Evolutionary conservation across 2,797 vertebrate species (phyloP), one percentile per base, ranked within the genome.

Genomic region (Danio jaintianensis): DNA sequence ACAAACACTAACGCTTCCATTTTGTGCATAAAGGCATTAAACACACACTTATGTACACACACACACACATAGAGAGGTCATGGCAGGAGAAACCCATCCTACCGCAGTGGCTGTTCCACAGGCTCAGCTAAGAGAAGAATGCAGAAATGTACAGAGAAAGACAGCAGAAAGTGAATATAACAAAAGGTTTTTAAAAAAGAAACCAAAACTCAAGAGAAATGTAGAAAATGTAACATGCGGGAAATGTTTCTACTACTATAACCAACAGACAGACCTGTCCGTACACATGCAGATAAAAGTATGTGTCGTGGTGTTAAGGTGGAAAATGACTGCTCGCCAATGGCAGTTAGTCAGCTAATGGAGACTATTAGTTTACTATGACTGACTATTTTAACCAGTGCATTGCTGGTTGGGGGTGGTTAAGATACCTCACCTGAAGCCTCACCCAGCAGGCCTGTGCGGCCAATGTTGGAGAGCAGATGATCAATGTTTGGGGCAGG

Each of bases 401-500:
- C 10, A 50, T 4, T n/a, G 52, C 36, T 42, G 15, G n/a, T 12
- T 50, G 52, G 7, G 61, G 58, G 6, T 15, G 16, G 53, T 7
- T 1, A 45, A 59, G 43, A 0, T 4, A 1, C 78, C 95, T 96
- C 91, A 99, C 98, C 97, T 89, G 97, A 95, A 43, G 95, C 95
- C 82, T 99, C 97, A 0, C 96, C 93, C 1, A 96, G 91, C 43
- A 93, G 90, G 61, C 89, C 90, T 0, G 98, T 97, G 91, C 97
- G 94, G 89, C 97, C 97, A 15, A 99, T 99, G 94, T 99, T 99
- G 89, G 96, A 95, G 74, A 99, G 95, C 88, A 99, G 95, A 89
- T 99, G 98, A 92, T 99, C 97, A 2, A 99, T 99, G 93, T 98
- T 99, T 73, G 97, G 98, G 85, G 96, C 95, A 0, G 96, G 95